Conservation (phyloP, 2,888 invertebrate species). For the Sthenelais limicola region DNA sequence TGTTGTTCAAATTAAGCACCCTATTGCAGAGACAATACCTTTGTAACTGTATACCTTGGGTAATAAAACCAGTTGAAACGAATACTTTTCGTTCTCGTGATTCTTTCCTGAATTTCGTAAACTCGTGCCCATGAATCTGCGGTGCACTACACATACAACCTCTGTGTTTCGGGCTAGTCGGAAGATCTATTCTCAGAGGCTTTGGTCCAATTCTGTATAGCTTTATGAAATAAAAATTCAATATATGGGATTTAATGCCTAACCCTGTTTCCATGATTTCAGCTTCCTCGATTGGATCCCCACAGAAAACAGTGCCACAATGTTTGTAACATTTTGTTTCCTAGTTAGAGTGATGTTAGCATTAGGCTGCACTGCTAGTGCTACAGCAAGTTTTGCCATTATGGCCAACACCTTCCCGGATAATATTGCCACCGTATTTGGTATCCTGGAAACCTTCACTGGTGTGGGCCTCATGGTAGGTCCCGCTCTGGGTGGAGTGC, state of each 20-base stretch:
- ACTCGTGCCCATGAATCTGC: too few species aligned
- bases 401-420: constrained; percentile 91
- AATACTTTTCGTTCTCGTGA: too few species aligned
- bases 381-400: constrained; percentile 84
- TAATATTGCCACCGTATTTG: constrained; percentile 86
- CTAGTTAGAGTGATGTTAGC: constrained; percentile 86
- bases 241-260: background rate
- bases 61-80: too few species aligned
- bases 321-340: constrained; percentile 85
- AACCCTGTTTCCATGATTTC: background rate
- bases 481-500: constrained; percentile 89
- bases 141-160: too few species aligned
- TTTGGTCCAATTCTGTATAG: too few species aligned
- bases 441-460: constrained; percentile 79
- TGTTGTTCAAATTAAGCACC: too few species aligned
- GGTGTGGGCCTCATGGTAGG: constrained; percentile 91
- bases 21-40: too few species aligned
- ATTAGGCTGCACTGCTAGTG: constrained; percentile 85
- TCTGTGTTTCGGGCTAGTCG: too few species aligned
- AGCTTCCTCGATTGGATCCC: constrained; percentile 50
- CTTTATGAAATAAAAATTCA: too few species aligned
- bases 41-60: too few species aligned
- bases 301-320: constrained; percentile 72
- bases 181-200: too few species aligned
- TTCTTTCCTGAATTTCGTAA: too few species aligned